These are phyloP conservation scores for Turnix velox DNA, from an alignment of 2,113 vertebrate genomes.

Conservation along the genomic window DNA sequence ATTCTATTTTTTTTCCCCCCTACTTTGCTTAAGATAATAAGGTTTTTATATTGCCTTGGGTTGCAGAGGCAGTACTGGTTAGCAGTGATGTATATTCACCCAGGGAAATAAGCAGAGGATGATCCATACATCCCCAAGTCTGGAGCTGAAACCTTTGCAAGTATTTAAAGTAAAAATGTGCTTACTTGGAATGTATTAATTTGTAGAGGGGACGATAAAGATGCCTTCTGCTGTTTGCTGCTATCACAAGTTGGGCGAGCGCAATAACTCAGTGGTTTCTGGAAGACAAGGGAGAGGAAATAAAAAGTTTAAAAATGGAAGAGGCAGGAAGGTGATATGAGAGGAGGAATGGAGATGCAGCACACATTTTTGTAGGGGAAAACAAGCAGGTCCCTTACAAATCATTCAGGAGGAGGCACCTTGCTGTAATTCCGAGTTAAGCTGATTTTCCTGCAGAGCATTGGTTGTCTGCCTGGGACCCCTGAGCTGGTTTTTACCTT, in stretches of 20 bases:
- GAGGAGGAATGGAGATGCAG: not conserved
- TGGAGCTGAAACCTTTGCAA: constrained; percentile 29
- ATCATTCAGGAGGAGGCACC: not conserved
- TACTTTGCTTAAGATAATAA: constrained; percentile 46
- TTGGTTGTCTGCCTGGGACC: not conserved
- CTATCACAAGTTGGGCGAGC: constrained; percentile 17
- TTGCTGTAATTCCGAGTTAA: not conserved
- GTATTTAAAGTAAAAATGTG: constrained; percentile 24
- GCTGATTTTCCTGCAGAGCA: not conserved
- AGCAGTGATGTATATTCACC: constrained; percentile 36
- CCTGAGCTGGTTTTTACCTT: not conserved
- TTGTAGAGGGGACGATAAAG: constrained; percentile 47
- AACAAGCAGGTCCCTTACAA: not conserved
- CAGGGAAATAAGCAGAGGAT: constrained; percentile 2
- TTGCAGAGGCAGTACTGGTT: constrained; percentile 10
- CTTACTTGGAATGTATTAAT: constrained; percentile 49
- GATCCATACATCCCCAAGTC: constrained; percentile 51
- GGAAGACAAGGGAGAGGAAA: constrained; percentile 6
- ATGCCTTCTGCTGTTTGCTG: constrained; percentile 25
- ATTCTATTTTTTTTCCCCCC: too few relatives aligned
- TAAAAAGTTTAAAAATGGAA: constrained; percentile 3
- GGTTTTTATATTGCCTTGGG: constrained; percentile 51
- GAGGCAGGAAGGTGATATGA: not conserved
- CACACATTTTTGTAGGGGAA: not conserved
- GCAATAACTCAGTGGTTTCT: constrained; percentile 21